phyloP scores from a whole-genome alignment of 2,113 vertebrate species.

The Scopus umbretta region DNA sequence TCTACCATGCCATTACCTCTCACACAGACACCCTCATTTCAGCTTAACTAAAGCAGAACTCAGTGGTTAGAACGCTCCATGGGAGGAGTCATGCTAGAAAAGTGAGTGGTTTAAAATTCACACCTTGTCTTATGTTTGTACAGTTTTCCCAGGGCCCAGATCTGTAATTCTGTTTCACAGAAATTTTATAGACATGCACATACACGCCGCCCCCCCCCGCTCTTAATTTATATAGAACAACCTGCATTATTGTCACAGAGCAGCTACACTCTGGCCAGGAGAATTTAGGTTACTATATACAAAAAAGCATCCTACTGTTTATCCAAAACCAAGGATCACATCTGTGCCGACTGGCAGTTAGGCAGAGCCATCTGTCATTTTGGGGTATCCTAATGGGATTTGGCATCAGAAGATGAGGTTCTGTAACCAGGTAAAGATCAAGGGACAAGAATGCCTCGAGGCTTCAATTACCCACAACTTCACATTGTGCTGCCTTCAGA shows the following conservation, averaged over 20 bases:
- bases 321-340: constrained; percentile 66
- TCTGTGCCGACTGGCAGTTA: constrained; percentile 71
- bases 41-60: not conserved
- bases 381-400: constrained; percentile 73
- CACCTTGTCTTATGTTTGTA: not conserved
- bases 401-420: constrained; percentile 67
- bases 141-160: not conserved
- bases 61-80: not conserved
- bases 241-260: not conserved
- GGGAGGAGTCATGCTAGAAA: not conserved
- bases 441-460: constrained; percentile 66
- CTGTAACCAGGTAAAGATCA: constrained; percentile 58
- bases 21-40: not conserved
- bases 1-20: not conserved
- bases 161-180: not conserved
- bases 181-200: not conserved
- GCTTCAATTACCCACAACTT: constrained; percentile 65
- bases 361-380: constrained; percentile 75
- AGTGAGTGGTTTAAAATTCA: not conserved
- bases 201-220: not conserved
- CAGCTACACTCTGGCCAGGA: constrained; percentile 19
- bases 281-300: constrained; percentile 69
- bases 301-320: constrained; percentile 45
- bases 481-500: constrained; percentile 60
- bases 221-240: not conserved